Evolutionary conservation across 2,888 invertebrate species (phyloP), one percentile per base, ranked within the genome.

Genomic region (Ischnura elegans): DNA sequence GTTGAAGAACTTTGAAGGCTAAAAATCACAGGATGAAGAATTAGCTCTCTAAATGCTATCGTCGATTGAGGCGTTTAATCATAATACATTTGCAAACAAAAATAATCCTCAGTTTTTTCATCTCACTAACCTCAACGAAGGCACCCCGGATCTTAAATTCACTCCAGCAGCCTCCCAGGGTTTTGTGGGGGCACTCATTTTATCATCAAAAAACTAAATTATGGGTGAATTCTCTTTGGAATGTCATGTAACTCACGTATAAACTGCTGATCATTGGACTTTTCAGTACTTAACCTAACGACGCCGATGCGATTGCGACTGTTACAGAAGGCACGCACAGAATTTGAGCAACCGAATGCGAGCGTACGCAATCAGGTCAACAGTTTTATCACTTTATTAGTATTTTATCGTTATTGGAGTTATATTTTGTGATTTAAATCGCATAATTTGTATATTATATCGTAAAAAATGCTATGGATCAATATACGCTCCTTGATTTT

Each of bases 281-380:
- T 25, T n/a, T n/a, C n/a, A n/a, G n/a, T n/a, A n/a, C n/a, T n/a
- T n/a, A n/a, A 66, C 90, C 8, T n/a, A 43, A 55, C 61, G 25
- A 66, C 61, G 90, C 90, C 45, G 61, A 25, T 61, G 36, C n/a
- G n/a, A 19, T n/a, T 21, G 90, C n/a, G 66, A 0, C 66, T 90
- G 90, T 90, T 90, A 66, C n/a, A 13, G n/a, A n/a, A n/a, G 42
- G 21, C 5, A 87, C 36, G 42, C 51, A 87, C 16, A 87, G 55
- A 66, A 90, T 66, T 66, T 90, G 90, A 42, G 43, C 19, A 66
- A 66, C 90, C n/a, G 66, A 90, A 90, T 66, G 61, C 90, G 90
- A 45, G 43, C 0, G n/a, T n/a, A n/a, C n/a, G n/a, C n/a, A n/a
- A n/a, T n/a, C n/a, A n/a, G n/a, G n/a, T n/a, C n/a, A n/a, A n/a